These are phyloP conservation scores for Equus quagga DNA, from an alignment of 2,113 vertebrate species.

Conservation along the genomic window DNA sequence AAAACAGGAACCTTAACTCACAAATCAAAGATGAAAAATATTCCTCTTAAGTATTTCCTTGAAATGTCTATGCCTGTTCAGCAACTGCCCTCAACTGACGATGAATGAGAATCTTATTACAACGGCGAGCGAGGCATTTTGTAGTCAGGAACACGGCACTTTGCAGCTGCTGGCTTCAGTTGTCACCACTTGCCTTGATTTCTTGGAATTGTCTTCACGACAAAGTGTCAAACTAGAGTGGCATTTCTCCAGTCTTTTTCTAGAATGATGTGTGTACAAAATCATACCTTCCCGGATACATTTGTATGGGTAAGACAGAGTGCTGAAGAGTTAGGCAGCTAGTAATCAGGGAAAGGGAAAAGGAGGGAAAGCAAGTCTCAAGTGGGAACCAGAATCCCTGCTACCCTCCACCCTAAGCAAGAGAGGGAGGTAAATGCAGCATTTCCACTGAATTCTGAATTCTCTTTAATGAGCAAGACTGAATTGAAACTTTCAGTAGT, in stretches of 20 bases:
- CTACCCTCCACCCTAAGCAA: neutral
- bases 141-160: neutral
- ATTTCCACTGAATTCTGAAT: neutral
- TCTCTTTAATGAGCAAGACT: neutral
- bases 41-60: conserved; percentile 18
- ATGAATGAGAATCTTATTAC: neutral
- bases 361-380: neutral
- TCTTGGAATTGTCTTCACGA: neutral
- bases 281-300: neutral
- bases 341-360: neutral
- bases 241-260: neutral
- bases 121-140: neutral
- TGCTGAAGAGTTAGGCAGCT: neutral
- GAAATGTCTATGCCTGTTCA: neutral
- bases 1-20: conserved; percentile 31
- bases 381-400: neutral
- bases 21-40: conserved; percentile 26
- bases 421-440: neutral
- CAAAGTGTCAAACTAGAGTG: neutral
- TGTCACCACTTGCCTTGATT: neutral
- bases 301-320: neutral
- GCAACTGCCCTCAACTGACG: neutral
- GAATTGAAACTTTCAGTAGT: neutral
- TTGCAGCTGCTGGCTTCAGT: neutral
- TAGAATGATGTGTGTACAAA: neutral